Evolutionary conservation across 2,888 invertebrate genomes (phyloP).

Genomic region (Drosophila picticornis): DNA sequence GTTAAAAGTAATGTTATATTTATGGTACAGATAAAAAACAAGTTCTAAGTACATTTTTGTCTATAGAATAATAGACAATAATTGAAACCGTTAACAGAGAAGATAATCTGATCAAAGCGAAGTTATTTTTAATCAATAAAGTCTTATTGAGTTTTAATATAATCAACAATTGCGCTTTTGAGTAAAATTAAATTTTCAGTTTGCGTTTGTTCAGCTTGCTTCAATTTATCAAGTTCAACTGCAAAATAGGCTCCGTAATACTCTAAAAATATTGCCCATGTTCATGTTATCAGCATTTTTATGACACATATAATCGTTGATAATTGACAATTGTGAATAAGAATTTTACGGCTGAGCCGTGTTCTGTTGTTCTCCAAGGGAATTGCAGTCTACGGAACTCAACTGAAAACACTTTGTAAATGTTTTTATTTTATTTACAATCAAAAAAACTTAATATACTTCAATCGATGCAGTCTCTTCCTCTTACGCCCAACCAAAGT

Average conservation of each 20-base stretch:
- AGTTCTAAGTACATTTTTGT: not conserved
- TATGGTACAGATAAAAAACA: not conserved
- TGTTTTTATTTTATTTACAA: not conserved
- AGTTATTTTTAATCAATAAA: not conserved
- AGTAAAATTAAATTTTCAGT: not conserved
- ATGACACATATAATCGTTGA: constrained; percentile 32
- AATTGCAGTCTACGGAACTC: not conserved
- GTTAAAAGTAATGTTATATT: too few relatives aligned
- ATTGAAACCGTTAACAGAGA: not conserved
- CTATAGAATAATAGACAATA: not conserved
- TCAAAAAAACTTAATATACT: not conserved
- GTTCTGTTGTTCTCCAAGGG: not conserved
- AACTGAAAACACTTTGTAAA: not conserved
- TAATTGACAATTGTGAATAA: constrained; percentile 46
- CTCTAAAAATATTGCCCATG: constrained; percentile 32
- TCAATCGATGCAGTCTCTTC: not conserved
- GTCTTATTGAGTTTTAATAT: too few relatives aligned
- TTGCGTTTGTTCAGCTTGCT: not conserved
- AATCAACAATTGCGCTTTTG: not conserved
- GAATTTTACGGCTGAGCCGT: not conserved
- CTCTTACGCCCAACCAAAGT: constrained; percentile 8
- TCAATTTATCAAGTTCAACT: not conserved
- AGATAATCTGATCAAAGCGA: not conserved
- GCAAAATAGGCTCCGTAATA: constrained; percentile 8
- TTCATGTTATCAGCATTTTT: constrained; percentile 30